Conservation (phyloP, 2,113 vertebrate genomes). For the Sterna hirundo region DNA sequence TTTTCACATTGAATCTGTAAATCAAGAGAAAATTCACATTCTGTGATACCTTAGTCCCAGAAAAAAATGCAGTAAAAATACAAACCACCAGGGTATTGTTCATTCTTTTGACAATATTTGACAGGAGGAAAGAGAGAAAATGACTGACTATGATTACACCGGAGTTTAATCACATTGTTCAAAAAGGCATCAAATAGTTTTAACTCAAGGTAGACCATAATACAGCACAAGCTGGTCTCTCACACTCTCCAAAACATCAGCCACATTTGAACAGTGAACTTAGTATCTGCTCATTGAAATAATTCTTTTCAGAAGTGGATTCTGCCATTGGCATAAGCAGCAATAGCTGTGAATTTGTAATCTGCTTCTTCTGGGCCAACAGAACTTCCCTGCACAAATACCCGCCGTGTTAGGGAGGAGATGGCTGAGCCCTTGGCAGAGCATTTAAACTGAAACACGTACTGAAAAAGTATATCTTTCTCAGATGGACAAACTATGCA, state of each 20-base stretch:
- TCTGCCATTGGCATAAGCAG: background rate
- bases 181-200: slow-evolving; percentile 1
- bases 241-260: background rate
- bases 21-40: background rate
- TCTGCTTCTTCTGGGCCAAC: background rate
- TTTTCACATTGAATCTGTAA: background rate
- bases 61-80: background rate
- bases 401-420: accelerated
- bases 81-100: background rate
- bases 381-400: background rate
- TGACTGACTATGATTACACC: background rate
- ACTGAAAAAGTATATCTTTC: background rate
- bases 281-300: background rate
- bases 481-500: background rate
- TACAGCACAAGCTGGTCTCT: background rate
- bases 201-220: background rate
- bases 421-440: background rate
- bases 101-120: background rate
- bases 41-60: background rate
- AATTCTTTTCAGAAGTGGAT: background rate
- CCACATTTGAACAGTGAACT: background rate
- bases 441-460: background rate
- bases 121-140: background rate
- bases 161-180: background rate
- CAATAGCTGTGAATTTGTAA: background rate